Base-by-base conservation (phyloP, 2,888 invertebrate species). In the Villa cingulata region DNA sequence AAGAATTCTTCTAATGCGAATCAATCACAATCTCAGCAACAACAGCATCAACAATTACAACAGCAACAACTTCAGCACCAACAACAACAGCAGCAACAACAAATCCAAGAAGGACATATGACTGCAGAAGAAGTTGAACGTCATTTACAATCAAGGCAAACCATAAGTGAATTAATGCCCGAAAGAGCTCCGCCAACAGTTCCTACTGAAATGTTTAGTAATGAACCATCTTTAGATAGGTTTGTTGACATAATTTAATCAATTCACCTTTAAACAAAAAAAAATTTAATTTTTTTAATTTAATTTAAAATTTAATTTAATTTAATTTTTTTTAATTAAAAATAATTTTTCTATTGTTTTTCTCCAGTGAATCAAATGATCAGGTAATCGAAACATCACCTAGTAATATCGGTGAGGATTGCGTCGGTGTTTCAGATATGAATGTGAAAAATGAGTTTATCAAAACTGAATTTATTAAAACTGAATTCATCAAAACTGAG, bases 171-270 rank as follows among this genome's bases (percentile, higher is more conserved):
- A 66, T 71, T 88, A 53, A 74, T 86, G 53, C 85, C 86, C 2
- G 90, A 90, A 64, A 78, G 86, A 56, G 86, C 90, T 29, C 88
- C 90, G 1, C 83, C 88, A 1, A 88, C 89, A 14, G 86, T 92
- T 27, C 92, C 92, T 5, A 86, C 84, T 37, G 91, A 92, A 70
- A 89, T 92, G 83, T 92, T 94, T 62, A 91, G 90, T 68, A 91
- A 91, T 68, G 91, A 92, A 60, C 88, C 88, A 45, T 89, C 90
- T 2, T 70, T 87, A 42, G 88, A 88, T 64, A 86, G 86, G 86
- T 84, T 70, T 58, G 46, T 51, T 46, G 54, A 42, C n/a, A 55
- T 19, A 37, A 19, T 38, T 18, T 16, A 14, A 23, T 19, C 9
- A 10, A 19, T 7, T 19, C 12, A 10, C 4, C 2, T 16, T 39